phyloP scores from a whole-genome alignment of 2,797 vertebrate genomes.

The Pachyuromys duprasi region DNA sequence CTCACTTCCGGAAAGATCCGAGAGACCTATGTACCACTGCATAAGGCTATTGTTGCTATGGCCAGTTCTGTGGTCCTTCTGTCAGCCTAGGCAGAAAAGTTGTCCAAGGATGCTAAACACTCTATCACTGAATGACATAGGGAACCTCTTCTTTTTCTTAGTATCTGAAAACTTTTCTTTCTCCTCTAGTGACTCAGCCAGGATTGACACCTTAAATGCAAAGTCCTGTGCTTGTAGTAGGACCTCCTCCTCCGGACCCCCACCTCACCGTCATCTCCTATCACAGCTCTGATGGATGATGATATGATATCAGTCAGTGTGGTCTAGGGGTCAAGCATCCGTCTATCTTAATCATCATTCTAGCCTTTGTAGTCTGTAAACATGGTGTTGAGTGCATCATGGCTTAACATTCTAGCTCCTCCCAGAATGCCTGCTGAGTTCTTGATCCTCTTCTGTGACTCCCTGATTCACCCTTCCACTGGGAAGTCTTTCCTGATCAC shows the following conservation, averaged over 20 bases:
- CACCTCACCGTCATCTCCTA: not conserved
- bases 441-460: not conserved
- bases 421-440: not conserved
- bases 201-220: not conserved
- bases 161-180: not conserved
- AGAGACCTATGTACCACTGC: not conserved
- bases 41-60: not conserved
- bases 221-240: not conserved
- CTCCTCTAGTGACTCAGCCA: not conserved
- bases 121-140: not conserved
- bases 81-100: not conserved
- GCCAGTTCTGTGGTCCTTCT: not conserved
- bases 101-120: not conserved
- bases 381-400: not conserved
- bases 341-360: not conserved
- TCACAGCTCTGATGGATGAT: not conserved
- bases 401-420: not conserved
- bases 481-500: not conserved
- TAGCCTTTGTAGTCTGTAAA: not conserved
- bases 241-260: no score
- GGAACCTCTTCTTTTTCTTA: not conserved
- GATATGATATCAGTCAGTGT: not conserved
- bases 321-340: not conserved
- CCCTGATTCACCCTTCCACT: not conserved
- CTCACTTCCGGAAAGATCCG: not conserved